Evolutionary conservation across 2,888 invertebrate species (phyloP), one percentile per base, ranked within the genome.

Genomic region (Caenorhabditis doughertyi): DNA sequence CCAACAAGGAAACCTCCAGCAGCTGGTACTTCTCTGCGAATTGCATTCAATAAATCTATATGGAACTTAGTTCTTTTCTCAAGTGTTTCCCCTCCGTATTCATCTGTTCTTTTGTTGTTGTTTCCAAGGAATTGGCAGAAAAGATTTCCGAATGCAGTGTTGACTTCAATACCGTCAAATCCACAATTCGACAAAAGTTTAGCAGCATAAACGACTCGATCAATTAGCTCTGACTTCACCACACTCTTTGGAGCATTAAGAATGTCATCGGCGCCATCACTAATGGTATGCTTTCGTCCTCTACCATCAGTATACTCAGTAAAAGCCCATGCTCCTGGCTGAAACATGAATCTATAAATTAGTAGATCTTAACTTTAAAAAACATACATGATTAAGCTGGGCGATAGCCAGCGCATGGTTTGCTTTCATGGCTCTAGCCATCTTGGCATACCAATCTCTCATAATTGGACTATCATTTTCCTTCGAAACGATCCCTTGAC

Each of bases 161-260:
- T 65, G 5, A 84, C 44, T 32, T 84, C 70, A 35, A 84, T 79
- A 21, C 84, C 81, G 44, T 81, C 81, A 23, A 77, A 81, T 58
- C 81, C 81, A 21, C 81, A 81, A 44, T 74, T 74, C 3, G 70
- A 74, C 18, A 81, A 51, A 11, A 81, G 44, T 27, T 74, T 70
- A 11, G 81, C 74, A 25, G 81, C 81, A 62, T 82, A 88, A 11
- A 85, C 88, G 18, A 85, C 83, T 32, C 85, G 67, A 32, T 88
- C 85, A 35, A 88, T 88, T 1, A 88, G 64, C 51, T 88, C 81
- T 0, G 79, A 82, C 35, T 80, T 42, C 35, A 88, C 68, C 13
- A 87, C 84, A 16, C 76, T 80, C 18, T 32, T 55, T 11, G 87
- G 67, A 35, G 85, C 58, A 13, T 85, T 77, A 47, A 87, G 51